These are phyloP conservation scores for Magallana angulata DNA, from an alignment of 1,140 invertebrate species.

Conservation along the genomic window DNA sequence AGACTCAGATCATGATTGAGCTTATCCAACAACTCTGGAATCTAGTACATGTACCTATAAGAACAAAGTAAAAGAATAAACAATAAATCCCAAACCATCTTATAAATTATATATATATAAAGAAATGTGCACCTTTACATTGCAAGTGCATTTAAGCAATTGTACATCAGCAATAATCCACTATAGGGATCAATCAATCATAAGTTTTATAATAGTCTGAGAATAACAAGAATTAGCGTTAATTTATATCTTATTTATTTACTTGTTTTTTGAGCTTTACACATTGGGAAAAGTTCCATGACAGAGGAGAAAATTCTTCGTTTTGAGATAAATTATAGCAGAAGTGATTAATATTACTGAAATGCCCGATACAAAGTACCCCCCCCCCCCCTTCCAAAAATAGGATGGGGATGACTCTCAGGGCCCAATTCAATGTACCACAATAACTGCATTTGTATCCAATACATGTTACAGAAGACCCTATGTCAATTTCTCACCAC, in stretches of 20 bases:
- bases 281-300: neutral
- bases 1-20: slow-evolving; percentile 1
- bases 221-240: neutral
- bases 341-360: neutral
- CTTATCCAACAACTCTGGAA: neutral
- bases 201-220: neutral
- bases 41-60: neutral
- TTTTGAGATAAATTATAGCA: too few species aligned
- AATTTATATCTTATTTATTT: neutral
- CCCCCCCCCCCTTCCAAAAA: too few species aligned
- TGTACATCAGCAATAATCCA: slow-evolving; percentile 10
- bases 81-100: slow-evolving; percentile 15
- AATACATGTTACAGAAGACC: too few species aligned
- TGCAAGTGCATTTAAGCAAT: slow-evolving; percentile 2
- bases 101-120: neutral
- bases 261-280: neutral
- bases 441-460: too few species aligned
- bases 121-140: too few species aligned
- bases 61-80: slow-evolving; percentile 8
- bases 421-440: too few species aligned
- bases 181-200: neutral
- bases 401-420: too few species aligned
- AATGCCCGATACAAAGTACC: neutral
- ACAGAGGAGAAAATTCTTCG: neutral
- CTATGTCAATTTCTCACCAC: too few species aligned